Percentiles rank a stretch among this genome's conserved stretches.
phyloP scores from a whole-genome alignment of 1,140 invertebrate genomes.

The Melitaea cinxia region DNA sequence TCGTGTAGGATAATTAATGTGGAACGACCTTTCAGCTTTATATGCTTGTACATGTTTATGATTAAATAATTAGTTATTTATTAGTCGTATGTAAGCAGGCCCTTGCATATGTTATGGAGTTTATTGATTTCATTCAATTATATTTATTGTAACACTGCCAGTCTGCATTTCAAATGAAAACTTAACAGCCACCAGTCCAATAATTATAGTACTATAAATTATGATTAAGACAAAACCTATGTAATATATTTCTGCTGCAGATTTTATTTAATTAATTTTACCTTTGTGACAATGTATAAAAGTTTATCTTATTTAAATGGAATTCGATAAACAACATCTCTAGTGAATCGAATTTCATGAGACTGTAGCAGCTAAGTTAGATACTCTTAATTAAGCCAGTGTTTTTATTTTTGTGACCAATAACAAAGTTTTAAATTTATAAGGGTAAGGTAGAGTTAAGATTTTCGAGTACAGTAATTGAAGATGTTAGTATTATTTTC shows the following conservation, averaged over 20 bases:
- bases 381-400: constrained; percentile 59
- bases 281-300: constrained; percentile 41
- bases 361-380: constrained; percentile 64
- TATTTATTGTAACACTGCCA: constrained; percentile 46
- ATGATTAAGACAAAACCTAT: constrained; percentile 4
- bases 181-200: constrained; percentile 33
- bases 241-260: constrained; percentile 33
- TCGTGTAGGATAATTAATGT: constrained; percentile 47
- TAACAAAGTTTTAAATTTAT: constrained; percentile 67
- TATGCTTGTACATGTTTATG: constrained; percentile 24
- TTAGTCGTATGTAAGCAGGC: constrained; percentile 53
- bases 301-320: constrained; percentile 34
- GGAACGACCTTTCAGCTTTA: constrained; percentile 49
- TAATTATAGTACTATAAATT: constrained; percentile 29
- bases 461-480: constrained; percentile 66
- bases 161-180: constrained; percentile 43
- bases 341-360: constrained; percentile 47
- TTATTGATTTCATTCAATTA: constrained; percentile 42
- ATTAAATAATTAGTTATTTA: constrained; percentile 29
- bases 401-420: constrained; percentile 78
- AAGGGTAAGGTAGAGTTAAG: constrained; percentile 68
- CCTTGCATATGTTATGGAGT: constrained; percentile 53
- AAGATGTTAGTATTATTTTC: constrained; percentile 68
- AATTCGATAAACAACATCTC: constrained; percentile 35
- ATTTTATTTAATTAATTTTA: constrained; percentile 43